Base-by-base conservation (phyloP, 2,888 invertebrate genomes). In the Malachius bipustulatus region DNA sequence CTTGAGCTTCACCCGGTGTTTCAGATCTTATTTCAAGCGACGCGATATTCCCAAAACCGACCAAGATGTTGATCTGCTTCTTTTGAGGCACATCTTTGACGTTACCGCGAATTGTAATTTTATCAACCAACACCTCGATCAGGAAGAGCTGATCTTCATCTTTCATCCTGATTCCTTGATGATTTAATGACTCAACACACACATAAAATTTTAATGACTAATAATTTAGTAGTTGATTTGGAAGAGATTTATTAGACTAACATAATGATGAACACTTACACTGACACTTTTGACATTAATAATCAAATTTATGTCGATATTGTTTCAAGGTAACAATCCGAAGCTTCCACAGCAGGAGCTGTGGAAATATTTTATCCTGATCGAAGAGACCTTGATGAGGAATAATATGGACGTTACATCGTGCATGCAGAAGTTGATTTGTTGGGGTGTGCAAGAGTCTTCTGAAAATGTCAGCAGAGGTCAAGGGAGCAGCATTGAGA, bases 391-490 rank as follows among this genome's bases (percentile, higher is more conserved):
- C 8, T 51, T 77, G 30, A 61, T 65, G 0, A 66, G 67, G 38
- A 66, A 73, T 41, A 66, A 75, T 30, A 66, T 77, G 12, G 73
- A 77, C 49, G 60, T 75, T 2, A 68, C 71, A 0, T 65, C 69
- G 1, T 78, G 78, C 46, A 63, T 71, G 43, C 77, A 77, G 54
- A 64, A 71, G 35, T 64, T 67, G 3, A 63, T 75, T 16, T 78
- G 78, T 43, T 61, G 62, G 43, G 59, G 63, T 35, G 60, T 70
- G 9, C 62, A 65, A 35, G 59, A 54, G 1, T 62, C 66, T 8
- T 53, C 62, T 1, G 50, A 46, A 1, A 62, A 60, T 40, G 58
- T 67, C 2, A 47, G 47, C 1, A 47, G 33, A 8, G 64, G 67
- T 2, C 45, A 52, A 14, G 66, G 59, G 1, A 55, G 60, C 1